Evolutionary conservation across 2,888 invertebrate genomes (phyloP).

Genomic region (Epinotia bilunana): DNA sequence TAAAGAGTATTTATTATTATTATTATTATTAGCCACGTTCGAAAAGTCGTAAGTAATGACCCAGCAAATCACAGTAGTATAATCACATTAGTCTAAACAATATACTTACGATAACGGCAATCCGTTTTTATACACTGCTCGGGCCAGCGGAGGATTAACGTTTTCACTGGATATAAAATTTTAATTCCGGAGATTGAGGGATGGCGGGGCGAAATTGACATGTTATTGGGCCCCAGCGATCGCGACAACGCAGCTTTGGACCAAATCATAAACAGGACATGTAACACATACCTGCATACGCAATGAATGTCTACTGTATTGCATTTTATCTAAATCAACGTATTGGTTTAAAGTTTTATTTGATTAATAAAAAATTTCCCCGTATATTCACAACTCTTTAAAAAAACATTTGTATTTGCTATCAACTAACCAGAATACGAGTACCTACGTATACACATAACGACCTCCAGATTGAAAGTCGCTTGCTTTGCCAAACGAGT

Average conservation of each 20-base stretch:
- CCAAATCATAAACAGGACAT: constrained; percentile 47
- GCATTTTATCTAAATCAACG: background rate
- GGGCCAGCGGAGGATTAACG: constrained; percentile 78
- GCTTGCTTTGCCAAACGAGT: no score
- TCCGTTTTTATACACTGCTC: constrained; percentile 74
- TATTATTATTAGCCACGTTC: no score
- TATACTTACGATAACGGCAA: constrained; percentile 70
- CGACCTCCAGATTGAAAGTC: no score
- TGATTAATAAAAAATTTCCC: no score
- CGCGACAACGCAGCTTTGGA: constrained; percentile 46
- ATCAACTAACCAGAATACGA: no score
- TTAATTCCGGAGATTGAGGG: constrained; percentile 75
- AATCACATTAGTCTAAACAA: constrained; percentile 61
- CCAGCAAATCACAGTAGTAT: constrained; percentile 3
- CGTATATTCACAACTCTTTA: no score
- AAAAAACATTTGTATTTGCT: no score
- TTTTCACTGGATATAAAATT: constrained; percentile 79
- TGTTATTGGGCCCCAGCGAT: constrained; percentile 73
- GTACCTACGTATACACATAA: no score
- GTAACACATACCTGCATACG: constrained; percentile 14
- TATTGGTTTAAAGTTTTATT: background rate
- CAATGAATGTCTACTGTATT: background rate
- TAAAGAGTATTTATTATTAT: no score
- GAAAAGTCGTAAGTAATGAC: background rate
- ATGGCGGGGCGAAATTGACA: constrained; percentile 72